Percentiles rank a stretch among this genome's conserved stretches.
These are phyloP conservation scores for Myotis pilosus DNA, from an alignment of 2,797 vertebrate genomes.

Conservation along the genomic window DNA sequence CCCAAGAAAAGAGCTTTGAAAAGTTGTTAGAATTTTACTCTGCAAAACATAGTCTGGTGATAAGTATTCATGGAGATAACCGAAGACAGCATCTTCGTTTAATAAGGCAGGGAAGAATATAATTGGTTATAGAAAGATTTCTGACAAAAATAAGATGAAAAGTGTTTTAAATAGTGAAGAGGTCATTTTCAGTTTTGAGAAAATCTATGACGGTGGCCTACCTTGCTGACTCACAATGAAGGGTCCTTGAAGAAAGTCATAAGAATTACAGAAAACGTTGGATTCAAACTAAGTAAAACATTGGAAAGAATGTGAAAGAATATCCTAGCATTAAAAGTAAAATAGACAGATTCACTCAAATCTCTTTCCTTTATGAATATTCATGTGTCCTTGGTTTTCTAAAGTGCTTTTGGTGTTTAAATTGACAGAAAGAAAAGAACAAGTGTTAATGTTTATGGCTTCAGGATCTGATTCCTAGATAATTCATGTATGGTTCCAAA, in stretches of 20 bases:
- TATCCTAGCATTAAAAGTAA: conserved; percentile 33
- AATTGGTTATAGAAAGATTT: not conserved
- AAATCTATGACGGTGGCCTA: not conserved
- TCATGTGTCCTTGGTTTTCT: conserved; percentile 27
- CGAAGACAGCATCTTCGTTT: not conserved
- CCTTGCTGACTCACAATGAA: not conserved
- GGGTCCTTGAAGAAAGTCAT: conserved; percentile 9
- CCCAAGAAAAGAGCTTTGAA: not conserved
- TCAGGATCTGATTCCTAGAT: conserved; percentile 23
- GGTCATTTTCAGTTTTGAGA: not conserved
- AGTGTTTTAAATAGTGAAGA: not conserved
- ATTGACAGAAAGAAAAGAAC: not conserved
- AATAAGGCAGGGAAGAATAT: not conserved
- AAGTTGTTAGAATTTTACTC: not conserved
- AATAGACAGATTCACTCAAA: not conserved
- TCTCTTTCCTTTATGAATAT: conserved; percentile 33
- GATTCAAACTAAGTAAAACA: conserved; percentile 27
- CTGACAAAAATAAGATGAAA: conserved; percentile 1
- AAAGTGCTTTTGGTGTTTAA: conserved; percentile 49
- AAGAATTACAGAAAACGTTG: conserved; percentile 15
- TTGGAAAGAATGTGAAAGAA: conserved; percentile 41
- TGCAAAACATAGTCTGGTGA: not conserved
- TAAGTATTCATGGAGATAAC: not conserved
- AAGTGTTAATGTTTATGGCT: conserved; percentile 39
- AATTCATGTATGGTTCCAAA: conserved; percentile 28